phyloP scores from a whole-genome alignment of 2,797 vertebrate genomes.

The Petrocephalus schoutedeni region DNA sequence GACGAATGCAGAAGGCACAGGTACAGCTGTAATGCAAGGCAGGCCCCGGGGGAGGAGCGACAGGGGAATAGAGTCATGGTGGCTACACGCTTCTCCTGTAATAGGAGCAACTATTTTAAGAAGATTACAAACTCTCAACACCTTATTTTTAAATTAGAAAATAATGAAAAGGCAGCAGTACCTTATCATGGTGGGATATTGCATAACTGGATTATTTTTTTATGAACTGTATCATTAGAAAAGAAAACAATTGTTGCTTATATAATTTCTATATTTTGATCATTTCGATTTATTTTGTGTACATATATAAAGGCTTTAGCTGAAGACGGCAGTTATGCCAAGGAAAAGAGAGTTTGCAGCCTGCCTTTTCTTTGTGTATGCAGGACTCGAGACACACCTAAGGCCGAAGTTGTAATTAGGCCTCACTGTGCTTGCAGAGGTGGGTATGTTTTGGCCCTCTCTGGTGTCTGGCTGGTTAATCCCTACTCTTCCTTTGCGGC shows the following conservation, averaged over 20 bases:
- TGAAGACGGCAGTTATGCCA: background rate
- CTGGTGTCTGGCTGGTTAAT: background rate
- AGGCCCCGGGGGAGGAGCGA: background rate
- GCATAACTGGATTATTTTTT: background rate
- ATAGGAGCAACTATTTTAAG: conserved; percentile 1
- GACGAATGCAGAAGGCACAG: background rate
- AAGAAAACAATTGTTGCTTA: background rate
- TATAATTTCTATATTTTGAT: background rate
- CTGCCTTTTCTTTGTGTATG: background rate
- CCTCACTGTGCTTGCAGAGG: background rate
- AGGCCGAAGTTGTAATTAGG: background rate
- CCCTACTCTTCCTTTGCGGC: background rate
- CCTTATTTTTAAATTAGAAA: background rate
- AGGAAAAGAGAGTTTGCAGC: background rate
- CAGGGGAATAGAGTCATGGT: background rate
- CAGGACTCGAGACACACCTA: background rate
- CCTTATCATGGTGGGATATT: background rate
- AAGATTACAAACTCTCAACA: background rate
- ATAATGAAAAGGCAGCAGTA: background rate
- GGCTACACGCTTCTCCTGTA: background rate
- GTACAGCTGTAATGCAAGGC: background rate
- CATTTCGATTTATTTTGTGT: background rate
- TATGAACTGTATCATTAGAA: background rate
- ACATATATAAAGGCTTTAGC: background rate
- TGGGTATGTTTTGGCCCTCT: background rate